Conservation (phyloP, 2,888 invertebrate genomes). For the Andrena haemorrhoa region DNA sequence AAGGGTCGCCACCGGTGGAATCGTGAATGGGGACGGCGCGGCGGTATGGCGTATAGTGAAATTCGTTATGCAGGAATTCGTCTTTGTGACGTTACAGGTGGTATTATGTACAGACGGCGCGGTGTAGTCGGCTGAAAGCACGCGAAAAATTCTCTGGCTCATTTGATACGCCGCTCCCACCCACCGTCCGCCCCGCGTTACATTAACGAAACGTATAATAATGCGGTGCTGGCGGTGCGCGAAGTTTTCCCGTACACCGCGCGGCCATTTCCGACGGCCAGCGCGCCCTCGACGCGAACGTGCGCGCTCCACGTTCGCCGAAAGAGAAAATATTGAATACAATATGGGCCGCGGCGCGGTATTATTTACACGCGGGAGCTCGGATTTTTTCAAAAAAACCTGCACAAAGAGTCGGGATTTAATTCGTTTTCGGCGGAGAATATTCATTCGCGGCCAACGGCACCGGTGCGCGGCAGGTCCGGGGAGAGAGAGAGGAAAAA, state of each 20-base stretch:
- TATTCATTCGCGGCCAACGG: slow-evolving; percentile 60
- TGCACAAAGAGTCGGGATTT: slow-evolving; percentile 71
- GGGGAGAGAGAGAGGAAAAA: neutral
- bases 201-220: slow-evolving; percentile 67
- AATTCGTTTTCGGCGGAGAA: slow-evolving; percentile 70
- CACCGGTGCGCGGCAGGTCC: neutral
- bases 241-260: slow-evolving; percentile 49
- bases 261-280: slow-evolving; percentile 49
- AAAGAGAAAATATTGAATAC: slow-evolving; percentile 71
- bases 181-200: slow-evolving; percentile 25
- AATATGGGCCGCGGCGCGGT: slow-evolving; percentile 62
- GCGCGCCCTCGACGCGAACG: slow-evolving; percentile 14
- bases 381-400: slow-evolving; percentile 61
- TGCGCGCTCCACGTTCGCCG: slow-evolving; percentile 44
- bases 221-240: slow-evolving; percentile 28
- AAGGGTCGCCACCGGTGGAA: slow-evolving; percentile 1
- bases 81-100: slow-evolving; percentile 44
- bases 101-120: slow-evolving; percentile 21
- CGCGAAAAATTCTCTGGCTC: slow-evolving; percentile 55
- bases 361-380: slow-evolving; percentile 70
- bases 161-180: slow-evolving; percentile 50
- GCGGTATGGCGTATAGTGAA: slow-evolving; percentile 37
- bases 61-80: slow-evolving; percentile 50
- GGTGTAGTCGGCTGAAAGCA: slow-evolving; percentile 28
- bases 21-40: slow-evolving; percentile 1